These are phyloP conservation scores for Nipponia nippon DNA, from an alignment of 2,113 vertebrate genomes.

Conservation along the genomic window DNA sequence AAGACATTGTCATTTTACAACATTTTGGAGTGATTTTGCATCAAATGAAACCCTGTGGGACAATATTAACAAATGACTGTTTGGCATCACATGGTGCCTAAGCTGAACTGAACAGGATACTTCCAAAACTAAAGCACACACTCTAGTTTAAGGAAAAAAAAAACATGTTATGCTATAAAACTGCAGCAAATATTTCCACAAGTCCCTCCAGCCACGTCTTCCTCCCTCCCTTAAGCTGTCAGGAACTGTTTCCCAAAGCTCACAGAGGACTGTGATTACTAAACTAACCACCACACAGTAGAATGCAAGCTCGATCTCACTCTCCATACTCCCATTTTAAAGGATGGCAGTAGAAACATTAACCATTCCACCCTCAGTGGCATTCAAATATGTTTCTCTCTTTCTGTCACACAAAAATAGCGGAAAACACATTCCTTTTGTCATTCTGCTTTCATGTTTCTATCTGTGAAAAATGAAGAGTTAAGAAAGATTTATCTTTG, in stretches of 20 bases:
- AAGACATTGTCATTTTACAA: not conserved
- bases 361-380: not conserved
- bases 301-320: not conserved
- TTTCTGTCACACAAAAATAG: not conserved
- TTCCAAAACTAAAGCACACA: not conserved
- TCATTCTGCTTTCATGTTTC: not conserved
- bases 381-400: not conserved
- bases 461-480: not conserved
- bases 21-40: not conserved
- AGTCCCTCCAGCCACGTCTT: not conserved
- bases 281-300: not conserved
- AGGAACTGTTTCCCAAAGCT: conserved; percentile 13
- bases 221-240: not conserved
- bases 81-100: not conserved
- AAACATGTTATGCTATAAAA: not conserved
- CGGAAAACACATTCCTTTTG: not conserved
- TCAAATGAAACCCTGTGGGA: not conserved
- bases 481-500: not conserved
- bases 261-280: not conserved
- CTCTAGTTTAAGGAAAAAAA: not conserved
- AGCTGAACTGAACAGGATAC: not conserved
- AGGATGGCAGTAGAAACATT: not conserved
- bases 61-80: not conserved
- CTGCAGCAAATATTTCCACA: not conserved
- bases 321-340: not conserved